phyloP scores from a whole-genome alignment of 2,113 vertebrate genomes.

The Gallinago jamesoni region DNA sequence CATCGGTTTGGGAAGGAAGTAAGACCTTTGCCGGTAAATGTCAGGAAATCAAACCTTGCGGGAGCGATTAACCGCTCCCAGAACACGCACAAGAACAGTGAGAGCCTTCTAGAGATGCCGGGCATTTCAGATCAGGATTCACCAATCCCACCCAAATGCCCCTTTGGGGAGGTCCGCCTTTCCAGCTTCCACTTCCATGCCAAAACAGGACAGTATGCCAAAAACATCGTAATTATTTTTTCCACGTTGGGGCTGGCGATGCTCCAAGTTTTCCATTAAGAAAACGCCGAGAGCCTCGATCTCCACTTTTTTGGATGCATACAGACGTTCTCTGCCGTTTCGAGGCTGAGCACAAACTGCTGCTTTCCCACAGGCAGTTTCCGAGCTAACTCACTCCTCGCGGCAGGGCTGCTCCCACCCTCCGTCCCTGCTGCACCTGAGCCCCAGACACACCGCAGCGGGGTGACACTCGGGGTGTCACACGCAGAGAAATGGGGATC shows the following conservation, averaged over 20 bases:
- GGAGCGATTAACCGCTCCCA: background rate
- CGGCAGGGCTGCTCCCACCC: background rate
- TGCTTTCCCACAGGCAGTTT: background rate
- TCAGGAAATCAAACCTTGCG: background rate
- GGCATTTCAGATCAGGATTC: background rate
- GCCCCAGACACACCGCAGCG: fast-evolving
- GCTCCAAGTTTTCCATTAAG: background rate
- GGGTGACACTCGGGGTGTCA: fast-evolving
- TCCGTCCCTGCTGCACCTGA: background rate
- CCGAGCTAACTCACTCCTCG: background rate
- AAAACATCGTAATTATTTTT: background rate
- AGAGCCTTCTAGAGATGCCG: background rate
- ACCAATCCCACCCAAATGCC: background rate
- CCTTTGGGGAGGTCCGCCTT: background rate
- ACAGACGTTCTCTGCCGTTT: background rate
- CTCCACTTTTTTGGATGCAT: background rate
- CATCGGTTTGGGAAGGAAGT: background rate
- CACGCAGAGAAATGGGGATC: fast-evolving
- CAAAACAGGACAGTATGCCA: background rate
- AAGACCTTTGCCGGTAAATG: background rate
- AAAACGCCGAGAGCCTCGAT: background rate
- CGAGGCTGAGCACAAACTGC: background rate
- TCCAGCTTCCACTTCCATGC: background rate
- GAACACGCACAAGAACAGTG: background rate
- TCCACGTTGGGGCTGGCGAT: background rate